Evolutionary conservation across 2,888 invertebrate genomes (phyloP), one percentile per base, ranked within the genome.

Genomic region (Drosophila nr. perissopoda): DNA sequence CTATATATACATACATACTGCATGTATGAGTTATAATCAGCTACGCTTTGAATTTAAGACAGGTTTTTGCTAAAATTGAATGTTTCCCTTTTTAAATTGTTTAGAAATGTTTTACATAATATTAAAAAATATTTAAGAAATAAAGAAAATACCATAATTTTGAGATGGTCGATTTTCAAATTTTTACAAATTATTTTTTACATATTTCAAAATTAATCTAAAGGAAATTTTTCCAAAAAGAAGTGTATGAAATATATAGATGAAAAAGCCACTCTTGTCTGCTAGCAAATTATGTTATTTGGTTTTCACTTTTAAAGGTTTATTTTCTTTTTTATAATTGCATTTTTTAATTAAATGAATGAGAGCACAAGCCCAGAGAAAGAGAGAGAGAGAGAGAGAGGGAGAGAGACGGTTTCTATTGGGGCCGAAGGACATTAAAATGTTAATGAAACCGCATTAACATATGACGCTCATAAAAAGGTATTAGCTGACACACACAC

Each of bases 361-460:
- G 42, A 48, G 25, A 71, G 57, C 40, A 38, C 42, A 33, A 34
- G 13, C 8, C 10, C 6, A 27, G 2, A 13, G n/a, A n/a, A n/a
- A n/a, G n/a, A n/a, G 38, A 25, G 34, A 40, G 16, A 4, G 25
- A 4, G 13, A 29, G 27, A 27, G 21, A 5, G 36, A 2, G 8
- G 18, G 27, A 31, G 29, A 25, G 51, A 4, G 25, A 65, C 48
- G 40, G 53, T 25, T 78, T 38, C 62, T 63, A 77, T 77, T 82
- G 79, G 71, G 70, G 64, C 69, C 76, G 68, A 63, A 68, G 51
- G 72, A 74, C 91, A 84, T 87, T 87, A 87, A 89, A 91, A 87
- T 91, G 91, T 91, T 89, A 87, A 87, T 87, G 88, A 91, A 85
- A 90, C 80, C 80, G 74, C 86, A 87, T 87, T 91, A 87, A 87